Percentiles rank a stretch among this genome's conserved stretches.
These are phyloP conservation scores for Amphilophus citrinellus DNA, from an alignment of 2,113 vertebrate species.

Conservation along the genomic window DNA sequence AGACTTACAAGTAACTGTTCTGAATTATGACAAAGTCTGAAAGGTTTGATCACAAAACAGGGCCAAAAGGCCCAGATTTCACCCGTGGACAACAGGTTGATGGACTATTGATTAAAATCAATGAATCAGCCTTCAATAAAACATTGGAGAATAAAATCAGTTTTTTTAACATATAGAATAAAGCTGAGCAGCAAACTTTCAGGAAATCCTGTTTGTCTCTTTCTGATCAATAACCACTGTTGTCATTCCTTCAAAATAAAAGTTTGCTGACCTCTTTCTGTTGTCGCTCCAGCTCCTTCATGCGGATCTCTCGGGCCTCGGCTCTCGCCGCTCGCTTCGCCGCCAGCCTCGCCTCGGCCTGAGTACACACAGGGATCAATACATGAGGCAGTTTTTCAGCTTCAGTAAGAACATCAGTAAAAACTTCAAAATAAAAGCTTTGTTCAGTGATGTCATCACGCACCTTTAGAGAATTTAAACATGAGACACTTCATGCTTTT, in stretches of 20 bases:
- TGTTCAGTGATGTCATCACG: not conserved
- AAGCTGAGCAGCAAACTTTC: too few relatives aligned
- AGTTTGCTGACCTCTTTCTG: constrained; percentile 88
- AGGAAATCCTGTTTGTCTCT: too few relatives aligned
- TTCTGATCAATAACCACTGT: not conserved
- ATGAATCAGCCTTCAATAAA: too few relatives aligned
- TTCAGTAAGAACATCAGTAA: not conserved
- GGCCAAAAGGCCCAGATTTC: too few relatives aligned
- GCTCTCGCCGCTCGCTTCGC: constrained; percentile 90
- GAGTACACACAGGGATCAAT: not conserved
- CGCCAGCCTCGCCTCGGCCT: constrained; percentile 91
- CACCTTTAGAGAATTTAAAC: not conserved
- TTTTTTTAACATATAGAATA: too few relatives aligned
- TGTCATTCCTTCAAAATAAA: constrained; percentile 34
- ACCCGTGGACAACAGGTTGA: too few relatives aligned
- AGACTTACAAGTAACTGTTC: too few relatives aligned
- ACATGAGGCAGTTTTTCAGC: not conserved
- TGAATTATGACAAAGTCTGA: too few relatives aligned
- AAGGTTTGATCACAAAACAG: too few relatives aligned
- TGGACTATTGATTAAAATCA: too few relatives aligned
- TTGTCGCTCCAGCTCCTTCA: constrained; percentile 94
- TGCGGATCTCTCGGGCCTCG: constrained; percentile 91
- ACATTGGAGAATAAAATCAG: too few relatives aligned
- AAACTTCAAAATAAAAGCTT: not conserved
- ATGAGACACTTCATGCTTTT: not conserved